Evolutionary conservation across 2,888 invertebrate species (phyloP).

Genomic region (Thymelicus sylvestris): DNA sequence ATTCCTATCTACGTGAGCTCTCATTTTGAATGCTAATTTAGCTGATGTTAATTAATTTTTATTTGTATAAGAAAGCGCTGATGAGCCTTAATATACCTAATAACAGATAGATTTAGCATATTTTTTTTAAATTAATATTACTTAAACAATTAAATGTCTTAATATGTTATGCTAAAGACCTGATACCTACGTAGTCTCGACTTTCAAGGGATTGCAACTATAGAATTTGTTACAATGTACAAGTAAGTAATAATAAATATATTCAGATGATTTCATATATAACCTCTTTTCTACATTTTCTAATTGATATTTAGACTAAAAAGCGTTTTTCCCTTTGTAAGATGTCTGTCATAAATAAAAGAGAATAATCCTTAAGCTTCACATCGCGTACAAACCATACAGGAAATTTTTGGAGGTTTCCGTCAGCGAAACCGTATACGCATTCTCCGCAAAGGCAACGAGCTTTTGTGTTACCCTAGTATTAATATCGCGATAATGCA

Average conservation of each 20-base stretch:
- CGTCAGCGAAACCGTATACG: conserved; percentile 43
- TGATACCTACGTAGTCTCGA: no score
- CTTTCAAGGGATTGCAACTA: not conserved
- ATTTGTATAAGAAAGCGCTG: conserved; percentile 37
- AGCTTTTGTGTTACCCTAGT: conserved; percentile 60
- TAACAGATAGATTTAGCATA: no score
- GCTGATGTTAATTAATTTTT: conserved; percentile 75
- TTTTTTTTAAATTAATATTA: no score
- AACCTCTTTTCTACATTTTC: no score
- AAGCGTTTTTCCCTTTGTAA: no score
- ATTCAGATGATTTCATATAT: no score
- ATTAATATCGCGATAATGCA: conserved; percentile 75
- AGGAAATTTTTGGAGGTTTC: conserved; percentile 46
- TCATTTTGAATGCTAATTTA: conserved; percentile 78
- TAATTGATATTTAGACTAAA: no score
- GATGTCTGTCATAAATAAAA: conserved; percentile 18
- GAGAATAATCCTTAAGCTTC: conserved; percentile 21
- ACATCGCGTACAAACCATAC: conserved; percentile 26
- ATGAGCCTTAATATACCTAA: not conserved
- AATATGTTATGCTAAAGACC: no score
- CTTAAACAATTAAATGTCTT: no score
- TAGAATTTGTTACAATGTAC: not conserved
- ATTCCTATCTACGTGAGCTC: conserved; percentile 74
- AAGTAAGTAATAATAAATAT: no score
- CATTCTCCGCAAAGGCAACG: conserved; percentile 47